phyloP scores from a whole-genome alignment of 2,113 vertebrate species.

The Oncorhynchus masou region DNA sequence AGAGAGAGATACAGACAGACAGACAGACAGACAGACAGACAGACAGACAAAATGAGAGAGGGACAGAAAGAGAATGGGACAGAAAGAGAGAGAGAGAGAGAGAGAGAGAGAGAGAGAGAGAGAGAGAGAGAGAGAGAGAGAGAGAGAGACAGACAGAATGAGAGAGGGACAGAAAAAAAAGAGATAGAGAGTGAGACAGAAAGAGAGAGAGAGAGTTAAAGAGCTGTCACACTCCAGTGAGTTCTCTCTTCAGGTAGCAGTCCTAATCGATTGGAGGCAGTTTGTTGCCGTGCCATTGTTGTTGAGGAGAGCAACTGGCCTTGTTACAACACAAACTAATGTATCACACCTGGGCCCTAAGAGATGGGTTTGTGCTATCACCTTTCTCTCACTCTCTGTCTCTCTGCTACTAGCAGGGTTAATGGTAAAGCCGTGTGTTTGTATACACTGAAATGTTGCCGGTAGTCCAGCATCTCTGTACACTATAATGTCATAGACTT shows the following conservation, averaged over 20 bases:
- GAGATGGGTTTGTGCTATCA: no score
- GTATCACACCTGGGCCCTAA: not conserved
- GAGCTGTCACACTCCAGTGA: not conserved
- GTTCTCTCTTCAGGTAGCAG: not conserved
- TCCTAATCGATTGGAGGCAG: not conserved
- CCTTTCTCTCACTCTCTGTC: not conserved
- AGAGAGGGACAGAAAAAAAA: not conserved
- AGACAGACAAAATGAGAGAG: conserved; percentile 5
- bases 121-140: conserved; percentile 11
- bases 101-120: conserved; percentile 26
- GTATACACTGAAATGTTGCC: no score
- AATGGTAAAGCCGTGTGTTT: conserved; percentile 1
- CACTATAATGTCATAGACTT: no score
- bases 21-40: conserved; percentile 17
- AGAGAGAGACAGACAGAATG: not conserved
- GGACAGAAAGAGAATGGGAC: conserved; percentile 9
- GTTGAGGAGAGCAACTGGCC: not conserved
- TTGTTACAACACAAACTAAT: not conserved
- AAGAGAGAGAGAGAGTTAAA: not conserved
- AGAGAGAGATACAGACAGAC: no score
- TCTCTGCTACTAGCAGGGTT: conserved; percentile 2
- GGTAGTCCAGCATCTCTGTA: no score
- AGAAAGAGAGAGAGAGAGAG: conserved; percentile 1
- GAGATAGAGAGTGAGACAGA: not conserved
- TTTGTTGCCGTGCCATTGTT: not conserved